Conservation (phyloP, 1,140 invertebrate genomes). For the Drosophila pruinosa region DNA sequence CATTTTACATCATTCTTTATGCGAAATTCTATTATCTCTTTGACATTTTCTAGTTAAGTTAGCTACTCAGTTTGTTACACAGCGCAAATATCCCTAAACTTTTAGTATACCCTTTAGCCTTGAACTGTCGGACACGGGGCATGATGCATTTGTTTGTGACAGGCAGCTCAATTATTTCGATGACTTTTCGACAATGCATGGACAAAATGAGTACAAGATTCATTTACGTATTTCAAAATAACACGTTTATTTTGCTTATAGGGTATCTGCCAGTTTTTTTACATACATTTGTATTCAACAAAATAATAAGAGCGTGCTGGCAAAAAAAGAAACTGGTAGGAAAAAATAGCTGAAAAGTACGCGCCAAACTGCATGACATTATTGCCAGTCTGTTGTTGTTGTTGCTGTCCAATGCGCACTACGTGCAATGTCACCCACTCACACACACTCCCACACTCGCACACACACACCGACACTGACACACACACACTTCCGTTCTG, state of each 20-base stretch:
- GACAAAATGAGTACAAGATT: too few species aligned
- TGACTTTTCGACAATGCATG: not conserved
- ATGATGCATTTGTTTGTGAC: not conserved
- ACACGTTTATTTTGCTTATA: not conserved
- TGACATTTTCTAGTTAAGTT: conserved; percentile 68
- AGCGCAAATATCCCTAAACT: conserved; percentile 55
- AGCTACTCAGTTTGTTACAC: conserved; percentile 58
- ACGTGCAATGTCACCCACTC: conserved; percentile 60
- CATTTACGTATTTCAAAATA: too few species aligned
- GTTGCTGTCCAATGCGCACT: conserved; percentile 40
- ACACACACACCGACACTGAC: conserved; percentile 24
- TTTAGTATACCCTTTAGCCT: conserved; percentile 18
- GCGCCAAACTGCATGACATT: conserved; percentile 75
- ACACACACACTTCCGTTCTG: conserved; percentile 67
- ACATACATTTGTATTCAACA: not conserved
- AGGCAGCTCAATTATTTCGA: not conserved
- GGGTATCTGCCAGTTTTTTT: not conserved
- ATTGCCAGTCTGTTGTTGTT: conserved; percentile 47
- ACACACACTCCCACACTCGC: conserved; percentile 34
- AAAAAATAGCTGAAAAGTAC: conserved; percentile 42
- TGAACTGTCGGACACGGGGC: not conserved
- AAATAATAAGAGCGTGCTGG: conserved; percentile 11
- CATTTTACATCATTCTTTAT: conserved; percentile 32
- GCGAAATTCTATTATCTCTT: conserved; percentile 69
- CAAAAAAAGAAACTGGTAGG: not conserved